Percentiles rank a stretch among this genome's conserved stretches.
Evolutionary conservation across 2,888 invertebrate species (phyloP).

Genomic region (Anthophora plumipes): DNA sequence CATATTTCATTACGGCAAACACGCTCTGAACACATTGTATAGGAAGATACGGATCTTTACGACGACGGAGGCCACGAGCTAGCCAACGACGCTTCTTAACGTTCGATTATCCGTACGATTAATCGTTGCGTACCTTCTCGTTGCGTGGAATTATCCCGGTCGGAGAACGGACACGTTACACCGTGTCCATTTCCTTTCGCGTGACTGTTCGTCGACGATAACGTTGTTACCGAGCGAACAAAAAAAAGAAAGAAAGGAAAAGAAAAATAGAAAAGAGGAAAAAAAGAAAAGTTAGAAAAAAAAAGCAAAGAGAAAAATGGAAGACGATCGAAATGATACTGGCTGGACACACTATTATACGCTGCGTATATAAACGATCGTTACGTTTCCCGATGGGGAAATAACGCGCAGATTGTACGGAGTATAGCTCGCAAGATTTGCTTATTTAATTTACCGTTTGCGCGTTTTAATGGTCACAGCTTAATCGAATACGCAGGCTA

Average conservation of each 20-base stretch:
- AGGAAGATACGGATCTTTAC: constrained; percentile 37
- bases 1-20: constrained; percentile 40
- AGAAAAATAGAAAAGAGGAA: neutral
- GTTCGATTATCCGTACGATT: constrained; percentile 52
- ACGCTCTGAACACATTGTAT: constrained; percentile 34
- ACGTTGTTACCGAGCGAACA: constrained; percentile 30
- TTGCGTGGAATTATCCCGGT: constrained; percentile 44
- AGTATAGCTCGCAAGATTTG: neutral
- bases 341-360: neutral
- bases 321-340: constrained; percentile 33
- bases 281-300: neutral
- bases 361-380: neutral
- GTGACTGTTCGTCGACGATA: constrained; percentile 37
- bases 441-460: too few relatives aligned
- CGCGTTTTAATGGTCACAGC: too few relatives aligned
- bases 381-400: neutral
- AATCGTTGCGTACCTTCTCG: constrained; percentile 37
- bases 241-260: neutral
- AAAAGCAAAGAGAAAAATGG: neutral
- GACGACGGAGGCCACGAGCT: neutral
- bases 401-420: neutral
- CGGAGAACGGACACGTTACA: constrained; percentile 36
- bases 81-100: constrained; percentile 20
- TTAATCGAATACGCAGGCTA: too few relatives aligned
- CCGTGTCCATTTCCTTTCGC: constrained; percentile 48